Percentiles rank a stretch among this genome's conserved stretches.
phyloP scores from a whole-genome alignment of 2,113 vertebrate species.

The Gobio gobio region DNA sequence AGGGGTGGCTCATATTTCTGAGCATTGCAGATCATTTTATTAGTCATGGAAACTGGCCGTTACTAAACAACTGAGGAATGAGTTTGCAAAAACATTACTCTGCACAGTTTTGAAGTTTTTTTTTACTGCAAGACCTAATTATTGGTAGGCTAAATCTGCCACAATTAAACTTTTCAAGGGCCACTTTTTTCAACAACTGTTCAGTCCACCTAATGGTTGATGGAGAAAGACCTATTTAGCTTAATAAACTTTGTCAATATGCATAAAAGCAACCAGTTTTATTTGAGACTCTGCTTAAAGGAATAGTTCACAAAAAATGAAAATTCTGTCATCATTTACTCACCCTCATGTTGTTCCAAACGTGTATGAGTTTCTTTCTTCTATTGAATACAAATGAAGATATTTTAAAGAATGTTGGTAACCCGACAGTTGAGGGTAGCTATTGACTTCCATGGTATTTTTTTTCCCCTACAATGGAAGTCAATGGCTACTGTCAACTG shows the following conservation, averaged over 20 bases:
- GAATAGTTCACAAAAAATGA: too few relatives aligned
- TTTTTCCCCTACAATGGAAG: too few relatives aligned
- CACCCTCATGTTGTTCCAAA: too few relatives aligned
- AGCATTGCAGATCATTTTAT: constrained; percentile 41
- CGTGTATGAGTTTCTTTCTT: too few relatives aligned
- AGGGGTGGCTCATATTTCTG: constrained; percentile 27
- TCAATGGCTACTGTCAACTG: too few relatives aligned
- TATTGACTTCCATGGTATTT: too few relatives aligned
- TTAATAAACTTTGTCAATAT: not conserved
- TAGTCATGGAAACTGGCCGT: constrained; percentile 46
- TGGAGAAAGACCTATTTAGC: not conserved
- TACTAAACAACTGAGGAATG: constrained; percentile 36
- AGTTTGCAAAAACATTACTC: not conserved
- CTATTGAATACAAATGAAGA: too few relatives aligned
- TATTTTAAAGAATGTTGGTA: too few relatives aligned
- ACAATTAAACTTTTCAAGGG: not conserved
- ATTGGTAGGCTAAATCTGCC: not conserved
- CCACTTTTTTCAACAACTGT: not conserved
- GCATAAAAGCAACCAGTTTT: not conserved
- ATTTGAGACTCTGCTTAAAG: not conserved
- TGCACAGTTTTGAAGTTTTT: not conserved
- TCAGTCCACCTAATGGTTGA: not conserved
- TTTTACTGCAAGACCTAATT: not conserved
- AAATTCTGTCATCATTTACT: too few relatives aligned
- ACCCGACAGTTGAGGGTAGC: too few relatives aligned